Evolutionary conservation across 2,113 vertebrate species (phyloP).

Genomic region (Oceanodroma tethys): DNA sequence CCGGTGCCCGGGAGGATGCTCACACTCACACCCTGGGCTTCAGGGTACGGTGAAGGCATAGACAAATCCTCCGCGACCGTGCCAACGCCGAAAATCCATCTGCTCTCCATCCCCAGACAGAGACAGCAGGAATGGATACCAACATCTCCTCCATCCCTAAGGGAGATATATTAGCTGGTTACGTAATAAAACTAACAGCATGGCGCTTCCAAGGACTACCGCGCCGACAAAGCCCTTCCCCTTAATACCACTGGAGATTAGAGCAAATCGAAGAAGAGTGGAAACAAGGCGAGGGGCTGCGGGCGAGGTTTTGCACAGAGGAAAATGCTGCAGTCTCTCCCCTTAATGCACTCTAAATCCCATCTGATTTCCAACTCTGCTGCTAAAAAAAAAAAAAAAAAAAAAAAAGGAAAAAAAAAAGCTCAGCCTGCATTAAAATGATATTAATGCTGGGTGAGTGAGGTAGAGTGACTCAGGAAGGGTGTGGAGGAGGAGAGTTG

Average conservation of each 20-base stretch:
- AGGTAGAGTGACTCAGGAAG: background rate
- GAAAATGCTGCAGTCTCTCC: background rate
- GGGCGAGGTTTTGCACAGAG: background rate
- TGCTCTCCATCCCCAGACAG: background rate
- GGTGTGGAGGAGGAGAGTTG: background rate
- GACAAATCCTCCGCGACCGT: background rate
- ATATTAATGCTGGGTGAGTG: background rate
- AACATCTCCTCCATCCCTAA: background rate
- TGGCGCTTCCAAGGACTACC: background rate
- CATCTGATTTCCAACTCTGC: conserved; percentile 16
- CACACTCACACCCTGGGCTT: background rate
- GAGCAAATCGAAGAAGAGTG: background rate
- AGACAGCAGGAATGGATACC: conserved; percentile 3
- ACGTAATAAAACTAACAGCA: background rate
- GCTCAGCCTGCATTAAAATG: background rate
- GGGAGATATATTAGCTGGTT: conserved; percentile 18
- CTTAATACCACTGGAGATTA: conserved; percentile 17
- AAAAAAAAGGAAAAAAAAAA: no score
- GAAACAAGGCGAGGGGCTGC: background rate
- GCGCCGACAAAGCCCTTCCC: background rate
- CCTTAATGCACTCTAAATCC: conserved; percentile 50
- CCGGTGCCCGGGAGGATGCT: background rate
- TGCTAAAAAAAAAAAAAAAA: background rate
- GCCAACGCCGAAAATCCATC: background rate
- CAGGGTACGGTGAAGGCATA: background rate